Percentiles rank a stretch among this genome's conserved stretches.
These are phyloP conservation scores for Empidonax traillii DNA, from an alignment of 2,113 vertebrate species.

Conservation along the genomic window DNA sequence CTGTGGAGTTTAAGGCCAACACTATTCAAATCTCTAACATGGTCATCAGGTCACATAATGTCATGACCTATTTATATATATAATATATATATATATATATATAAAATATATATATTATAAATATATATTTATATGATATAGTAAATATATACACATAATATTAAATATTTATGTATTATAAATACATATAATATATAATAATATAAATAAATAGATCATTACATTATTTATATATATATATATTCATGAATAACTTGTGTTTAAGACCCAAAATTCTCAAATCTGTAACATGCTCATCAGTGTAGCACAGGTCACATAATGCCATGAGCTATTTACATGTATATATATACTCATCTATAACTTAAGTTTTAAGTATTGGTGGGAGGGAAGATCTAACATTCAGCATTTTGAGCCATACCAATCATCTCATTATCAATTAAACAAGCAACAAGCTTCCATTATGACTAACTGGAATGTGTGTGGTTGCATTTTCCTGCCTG, in stretches of 20 bases:
- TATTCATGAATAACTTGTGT: no score
- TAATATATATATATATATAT: no score
- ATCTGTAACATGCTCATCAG: not conserved
- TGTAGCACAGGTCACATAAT: not conserved
- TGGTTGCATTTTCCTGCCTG: not conserved
- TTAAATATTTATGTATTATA: no score
- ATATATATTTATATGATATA: no score
- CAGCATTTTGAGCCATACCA: not conserved
- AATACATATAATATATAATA: no score
- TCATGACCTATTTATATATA: not conserved
- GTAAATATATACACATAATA: no score
- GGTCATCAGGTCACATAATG: not conserved
- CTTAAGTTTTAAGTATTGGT: not conserved
- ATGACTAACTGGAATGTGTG: not conserved
- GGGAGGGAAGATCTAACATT: not conserved
- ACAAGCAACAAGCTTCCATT: accelerated
- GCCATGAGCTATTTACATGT: not conserved
- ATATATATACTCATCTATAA: not conserved
- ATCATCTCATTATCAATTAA: not conserved
- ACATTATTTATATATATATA: no score
- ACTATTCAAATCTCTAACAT: not conserved
- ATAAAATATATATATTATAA: no score
- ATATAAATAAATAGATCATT: no score
- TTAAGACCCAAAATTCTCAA: not conserved
- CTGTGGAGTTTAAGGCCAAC: not conserved